Percentiles rank a stretch among this genome's conserved stretches.
Conservation (phyloP, 2,113 vertebrate genomes). For the Okapia johnstoni region DNA sequence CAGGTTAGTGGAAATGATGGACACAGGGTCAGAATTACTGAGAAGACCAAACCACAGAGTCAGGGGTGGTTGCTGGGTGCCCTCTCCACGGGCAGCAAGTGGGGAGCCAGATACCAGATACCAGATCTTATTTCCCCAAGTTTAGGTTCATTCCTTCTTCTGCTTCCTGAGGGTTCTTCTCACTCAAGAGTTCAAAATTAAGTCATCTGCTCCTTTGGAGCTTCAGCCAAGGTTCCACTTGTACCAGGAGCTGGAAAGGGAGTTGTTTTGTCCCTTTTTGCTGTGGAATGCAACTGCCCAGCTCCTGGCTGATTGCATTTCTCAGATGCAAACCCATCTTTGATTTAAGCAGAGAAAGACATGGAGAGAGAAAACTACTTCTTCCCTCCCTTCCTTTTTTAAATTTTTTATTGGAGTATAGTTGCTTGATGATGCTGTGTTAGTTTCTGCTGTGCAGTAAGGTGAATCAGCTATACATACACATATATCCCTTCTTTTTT, state of each 20-base stretch:
- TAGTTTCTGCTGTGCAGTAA: background rate
- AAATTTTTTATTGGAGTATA: background rate
- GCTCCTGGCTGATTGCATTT: background rate
- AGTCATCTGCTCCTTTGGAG: background rate
- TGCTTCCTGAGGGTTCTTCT: background rate
- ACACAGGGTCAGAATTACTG: background rate
- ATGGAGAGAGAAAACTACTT: background rate
- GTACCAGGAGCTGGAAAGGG: background rate
- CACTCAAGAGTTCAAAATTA: background rate
- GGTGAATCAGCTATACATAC: background rate
- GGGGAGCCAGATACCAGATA: no score
- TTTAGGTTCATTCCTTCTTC: background rate
- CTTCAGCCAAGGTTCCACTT: background rate
- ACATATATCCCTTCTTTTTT: background rate
- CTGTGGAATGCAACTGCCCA: background rate
- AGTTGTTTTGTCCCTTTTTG: background rate
- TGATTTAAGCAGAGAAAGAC: background rate
- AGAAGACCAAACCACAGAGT: background rate
- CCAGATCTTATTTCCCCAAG: no score
- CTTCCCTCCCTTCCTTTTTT: background rate
- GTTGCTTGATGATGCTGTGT: background rate
- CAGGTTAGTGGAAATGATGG: background rate
- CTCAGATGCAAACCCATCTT: background rate
- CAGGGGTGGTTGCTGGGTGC: rapidly evolving
- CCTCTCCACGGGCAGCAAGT: rapidly evolving